These are phyloP conservation scores for Symphodus melops DNA, from an alignment of 2,113 vertebrate species.

Conservation along the genomic window DNA sequence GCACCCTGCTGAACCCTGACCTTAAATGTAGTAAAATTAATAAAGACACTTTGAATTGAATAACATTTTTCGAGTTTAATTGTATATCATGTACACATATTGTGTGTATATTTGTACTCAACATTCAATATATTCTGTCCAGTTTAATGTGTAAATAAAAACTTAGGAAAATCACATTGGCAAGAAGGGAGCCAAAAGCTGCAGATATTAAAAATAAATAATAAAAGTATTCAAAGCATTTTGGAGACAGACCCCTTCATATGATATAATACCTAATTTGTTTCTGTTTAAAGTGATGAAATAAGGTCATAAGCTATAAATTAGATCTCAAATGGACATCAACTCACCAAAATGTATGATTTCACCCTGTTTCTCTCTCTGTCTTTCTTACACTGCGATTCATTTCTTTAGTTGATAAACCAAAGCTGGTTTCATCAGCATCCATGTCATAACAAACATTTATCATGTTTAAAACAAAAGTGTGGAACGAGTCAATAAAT, in stretches of 20 bases:
- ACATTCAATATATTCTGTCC: neutral
- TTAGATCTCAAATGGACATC: neutral
- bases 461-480: neutral
- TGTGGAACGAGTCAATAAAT: neutral
- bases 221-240: neutral
- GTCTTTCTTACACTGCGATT: neutral
- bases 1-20: neutral
- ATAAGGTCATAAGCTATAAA: neutral
- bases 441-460: neutral
- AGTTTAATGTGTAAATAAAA: neutral
- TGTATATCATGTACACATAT: too few relatives aligned
- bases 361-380: neutral
- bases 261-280: neutral
- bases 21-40: neutral
- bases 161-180: neutral
- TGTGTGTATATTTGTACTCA: too few relatives aligned
- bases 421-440: neutral
- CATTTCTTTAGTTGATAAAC: neutral
- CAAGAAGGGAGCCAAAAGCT: neutral
- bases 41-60: too few relatives aligned
- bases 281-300: neutral
- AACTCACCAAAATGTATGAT: neutral
- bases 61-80: too few relatives aligned
- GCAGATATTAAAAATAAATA: neutral
- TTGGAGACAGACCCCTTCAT: neutral